Base-by-base conservation (phyloP, 2,888 invertebrate species). In the Drosophila paramelanica region DNA sequence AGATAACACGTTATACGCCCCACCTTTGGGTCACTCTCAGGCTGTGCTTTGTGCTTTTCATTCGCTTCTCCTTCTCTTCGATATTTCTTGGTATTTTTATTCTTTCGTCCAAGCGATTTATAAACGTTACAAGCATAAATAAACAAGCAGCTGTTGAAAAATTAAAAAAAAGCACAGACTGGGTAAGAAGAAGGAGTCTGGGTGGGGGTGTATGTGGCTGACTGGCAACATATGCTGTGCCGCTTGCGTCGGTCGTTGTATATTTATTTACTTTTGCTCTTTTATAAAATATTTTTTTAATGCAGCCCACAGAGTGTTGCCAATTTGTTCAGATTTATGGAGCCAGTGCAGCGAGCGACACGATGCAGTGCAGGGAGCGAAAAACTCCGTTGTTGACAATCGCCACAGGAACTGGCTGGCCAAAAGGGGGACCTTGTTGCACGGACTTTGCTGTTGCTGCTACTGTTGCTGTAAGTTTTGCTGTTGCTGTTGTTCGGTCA, bases 301-400 rank as follows among this genome's bases (percentile, higher is more conserved):
- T 85, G 82, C 88, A 70, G 88, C 88, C 78, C 76, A 65, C 88
- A 85, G 88, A 89, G 85, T 82, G 88, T 78, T 84, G 89, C 90
- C 90, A 90, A 89, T 89, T 88, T 89, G 84, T 88, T 79, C 86
- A 85, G 89, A 88, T 88, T 88, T 88, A 88, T 90, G 80, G 77
- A 79, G 75, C 56, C 53, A 60, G 59, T 8, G 66, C 83, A 68
- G 65, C 60, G 66, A 68, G 60, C 70, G 58, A 46, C 45, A 33
- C 33, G 33, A 33, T 33, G 23, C 27, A 41, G 23, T 3, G 67
- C 47, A 43, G 41, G 8, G 46, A 52, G 60, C 33, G 46, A 78
- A 78, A 77, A 80, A 77, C 81, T 71, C 62, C 69, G 52, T 76
- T 84, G 88, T 85, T 88, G 88, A 89, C 88, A 85, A 88, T 74